Conservation (phyloP, 2,797 vertebrate species). For the Myotis pilosus region DNA sequence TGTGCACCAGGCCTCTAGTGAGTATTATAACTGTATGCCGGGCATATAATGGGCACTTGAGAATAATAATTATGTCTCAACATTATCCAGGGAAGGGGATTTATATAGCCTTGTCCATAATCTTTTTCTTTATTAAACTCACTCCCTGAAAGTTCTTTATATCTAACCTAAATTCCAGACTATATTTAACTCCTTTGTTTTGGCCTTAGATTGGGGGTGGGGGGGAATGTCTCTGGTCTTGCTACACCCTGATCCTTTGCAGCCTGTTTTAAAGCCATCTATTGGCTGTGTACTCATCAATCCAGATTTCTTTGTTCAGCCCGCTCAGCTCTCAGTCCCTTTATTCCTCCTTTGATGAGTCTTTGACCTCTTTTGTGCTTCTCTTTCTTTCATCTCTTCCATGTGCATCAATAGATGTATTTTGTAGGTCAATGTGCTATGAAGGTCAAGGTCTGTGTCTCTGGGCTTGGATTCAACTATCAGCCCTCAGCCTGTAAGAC, state of each 20-base stretch:
- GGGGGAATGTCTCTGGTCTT: background rate
- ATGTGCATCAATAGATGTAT: background rate
- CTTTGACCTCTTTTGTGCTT: background rate
- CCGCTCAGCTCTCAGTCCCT: background rate
- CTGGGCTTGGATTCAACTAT: background rate
- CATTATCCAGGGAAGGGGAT: background rate
- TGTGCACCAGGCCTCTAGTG: too few species aligned
- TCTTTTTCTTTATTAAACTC: background rate
- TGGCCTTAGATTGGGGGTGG: background rate
- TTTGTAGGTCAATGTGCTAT: background rate
- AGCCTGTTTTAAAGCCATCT: background rate
- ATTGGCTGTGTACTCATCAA: fast-evolving
- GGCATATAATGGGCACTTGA: background rate
- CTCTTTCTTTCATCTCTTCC: background rate
- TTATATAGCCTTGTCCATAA: background rate
- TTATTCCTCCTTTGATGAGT: background rate
- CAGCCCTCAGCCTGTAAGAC: background rate
- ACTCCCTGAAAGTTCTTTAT: background rate
- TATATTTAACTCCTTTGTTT: background rate
- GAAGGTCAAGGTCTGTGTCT: background rate
- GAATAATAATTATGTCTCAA: background rate
- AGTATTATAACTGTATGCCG: background rate
- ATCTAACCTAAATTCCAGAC: background rate
- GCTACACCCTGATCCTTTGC: background rate
- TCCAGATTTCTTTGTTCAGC: background rate